These are phyloP conservation scores for Tretioscincus oriximinensis DNA, from an alignment of 2,113 vertebrate species.

Conservation along the genomic window DNA sequence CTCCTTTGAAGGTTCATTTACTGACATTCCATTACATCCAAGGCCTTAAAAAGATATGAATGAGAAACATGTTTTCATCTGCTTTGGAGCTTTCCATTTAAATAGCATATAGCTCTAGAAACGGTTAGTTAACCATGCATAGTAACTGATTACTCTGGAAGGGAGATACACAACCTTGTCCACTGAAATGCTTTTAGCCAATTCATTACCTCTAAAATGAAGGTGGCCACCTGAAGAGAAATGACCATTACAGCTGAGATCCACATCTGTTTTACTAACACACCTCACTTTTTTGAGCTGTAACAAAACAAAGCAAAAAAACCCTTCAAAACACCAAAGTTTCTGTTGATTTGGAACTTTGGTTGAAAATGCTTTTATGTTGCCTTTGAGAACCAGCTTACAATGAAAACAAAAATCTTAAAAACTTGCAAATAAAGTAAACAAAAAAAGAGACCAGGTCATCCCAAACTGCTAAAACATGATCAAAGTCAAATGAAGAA, in stretches of 20 bases:
- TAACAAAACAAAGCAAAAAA: not conserved
- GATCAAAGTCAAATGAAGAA: too few species aligned
- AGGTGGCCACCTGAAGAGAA: not conserved
- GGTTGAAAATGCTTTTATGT: too few species aligned
- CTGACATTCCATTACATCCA: conserved; percentile 15
- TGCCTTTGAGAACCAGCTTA: too few species aligned
- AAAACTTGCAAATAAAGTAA: too few species aligned
- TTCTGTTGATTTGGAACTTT: too few species aligned
- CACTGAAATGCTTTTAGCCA: not conserved
- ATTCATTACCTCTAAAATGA: not conserved
- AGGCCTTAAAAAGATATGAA: conserved; percentile 27
- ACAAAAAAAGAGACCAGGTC: too few species aligned
- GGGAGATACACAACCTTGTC: not conserved
- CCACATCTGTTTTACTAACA: not conserved
- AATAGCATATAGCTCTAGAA: not conserved
- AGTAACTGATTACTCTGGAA: not conserved
- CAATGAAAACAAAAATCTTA: too few species aligned
- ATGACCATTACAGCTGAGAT: not conserved
- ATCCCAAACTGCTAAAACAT: too few species aligned
- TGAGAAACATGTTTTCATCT: not conserved
- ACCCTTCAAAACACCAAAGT: too few species aligned
- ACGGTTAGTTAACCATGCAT: not conserved
- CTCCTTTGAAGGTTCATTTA: conserved; percentile 3
- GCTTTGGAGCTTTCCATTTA: not conserved
- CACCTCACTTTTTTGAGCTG: not conserved